A percentile compares a stretch with the other conserved stretches of the same genome.
Evolutionary conservation across 2,113 vertebrate genomes (phyloP).

Genomic region (Neopipo cinnamomea): DNA sequence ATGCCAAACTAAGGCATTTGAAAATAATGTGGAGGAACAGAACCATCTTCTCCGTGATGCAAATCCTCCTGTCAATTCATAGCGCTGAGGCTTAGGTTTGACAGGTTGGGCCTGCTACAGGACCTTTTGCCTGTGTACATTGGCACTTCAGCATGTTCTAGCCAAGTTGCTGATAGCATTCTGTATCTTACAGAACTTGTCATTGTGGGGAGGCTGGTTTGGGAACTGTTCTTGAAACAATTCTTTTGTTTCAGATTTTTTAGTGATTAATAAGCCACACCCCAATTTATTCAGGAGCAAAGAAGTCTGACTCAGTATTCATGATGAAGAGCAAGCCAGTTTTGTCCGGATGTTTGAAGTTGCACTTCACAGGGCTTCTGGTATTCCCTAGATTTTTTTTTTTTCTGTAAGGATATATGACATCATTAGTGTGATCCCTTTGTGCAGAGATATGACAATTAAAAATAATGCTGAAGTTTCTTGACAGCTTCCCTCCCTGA

Average conservation of each 20-base stretch:
- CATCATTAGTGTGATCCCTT: neutral
- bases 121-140: fast-evolving
- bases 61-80: neutral
- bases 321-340: neutral
- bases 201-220: neutral
- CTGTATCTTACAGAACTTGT: neutral
- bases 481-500: neutral
- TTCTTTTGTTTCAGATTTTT: neutral
- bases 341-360: neutral
- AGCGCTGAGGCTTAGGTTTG: neutral
- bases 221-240: neutral
- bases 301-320: neutral
- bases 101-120: neutral
- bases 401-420: neutral
- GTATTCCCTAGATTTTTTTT: neutral
- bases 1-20: neutral
- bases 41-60: neutral
- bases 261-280: neutral
- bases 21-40: neutral
- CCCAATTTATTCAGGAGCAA: neutral
- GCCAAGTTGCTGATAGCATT: neutral
- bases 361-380: neutral
- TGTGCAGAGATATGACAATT: neutral
- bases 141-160: neutral
- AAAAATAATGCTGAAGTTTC: neutral